Evolutionary conservation across 1,140 invertebrate species (phyloP).

Genomic region (Drosophila tropicalis): DNA sequence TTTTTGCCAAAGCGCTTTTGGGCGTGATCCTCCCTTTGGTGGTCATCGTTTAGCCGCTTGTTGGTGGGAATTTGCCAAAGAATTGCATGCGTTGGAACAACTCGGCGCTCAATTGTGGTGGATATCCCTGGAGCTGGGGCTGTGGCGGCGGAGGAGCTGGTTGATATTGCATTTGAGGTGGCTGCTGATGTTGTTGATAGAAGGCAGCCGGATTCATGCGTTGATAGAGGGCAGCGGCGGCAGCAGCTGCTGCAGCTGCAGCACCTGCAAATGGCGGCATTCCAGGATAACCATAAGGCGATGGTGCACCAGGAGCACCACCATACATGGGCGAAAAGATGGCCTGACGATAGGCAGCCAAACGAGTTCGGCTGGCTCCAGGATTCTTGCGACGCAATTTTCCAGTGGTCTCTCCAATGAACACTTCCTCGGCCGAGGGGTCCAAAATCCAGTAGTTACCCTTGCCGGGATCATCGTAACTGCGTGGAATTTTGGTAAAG

Average conservation of each 20-base stretch:
- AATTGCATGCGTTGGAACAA: constrained; percentile 80
- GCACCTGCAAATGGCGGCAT: constrained; percentile 65
- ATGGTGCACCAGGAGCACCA: constrained; percentile 31
- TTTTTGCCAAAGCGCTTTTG: constrained; percentile 66
- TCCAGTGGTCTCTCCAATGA: constrained; percentile 98
- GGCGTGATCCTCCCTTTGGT: constrained; percentile 35
- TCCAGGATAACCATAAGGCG: constrained; percentile 67
- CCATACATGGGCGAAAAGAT: constrained; percentile 84
- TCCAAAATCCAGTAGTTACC: constrained; percentile 99
- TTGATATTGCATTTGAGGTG: constrained; percentile 63
- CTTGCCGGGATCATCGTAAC: constrained; percentile 97
- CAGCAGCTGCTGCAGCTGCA: constrained; percentile 67
- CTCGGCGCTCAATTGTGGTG: constrained; percentile 65
- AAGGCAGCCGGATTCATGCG: constrained; percentile 74
- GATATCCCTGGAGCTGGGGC: constrained; percentile 52
- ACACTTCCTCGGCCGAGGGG: constrained; percentile 96
- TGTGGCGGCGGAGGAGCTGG: constrained; percentile 25
- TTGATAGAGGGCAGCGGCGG: constrained; percentile 74
- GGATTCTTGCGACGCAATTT: constrained; percentile 95
- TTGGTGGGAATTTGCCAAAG: constrained; percentile 76
- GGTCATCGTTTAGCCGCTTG: constrained; percentile 46
- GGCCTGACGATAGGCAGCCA: constrained; percentile 93
- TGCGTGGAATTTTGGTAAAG: constrained; percentile 97
- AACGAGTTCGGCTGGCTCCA: constrained; percentile 90
- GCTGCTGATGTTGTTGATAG: constrained; percentile 45